phyloP scores from a whole-genome alignment of 2,797 vertebrate genomes.

The Epinephelus awoara region DNA sequence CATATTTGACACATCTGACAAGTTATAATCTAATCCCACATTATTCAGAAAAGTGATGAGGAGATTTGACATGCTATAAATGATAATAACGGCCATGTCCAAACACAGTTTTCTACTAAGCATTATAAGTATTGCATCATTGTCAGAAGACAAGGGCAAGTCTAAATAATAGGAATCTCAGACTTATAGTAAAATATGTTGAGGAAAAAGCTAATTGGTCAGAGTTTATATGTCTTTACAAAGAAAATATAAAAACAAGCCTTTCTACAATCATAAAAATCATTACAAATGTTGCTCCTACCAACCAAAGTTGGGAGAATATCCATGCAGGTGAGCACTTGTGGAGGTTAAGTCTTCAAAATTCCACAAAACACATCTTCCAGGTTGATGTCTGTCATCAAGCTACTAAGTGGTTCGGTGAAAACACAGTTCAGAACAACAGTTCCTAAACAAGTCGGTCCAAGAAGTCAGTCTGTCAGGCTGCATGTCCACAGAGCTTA shows the following conservation, averaged over 20 bases:
- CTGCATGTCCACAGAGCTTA: slow-evolving; percentile 3
- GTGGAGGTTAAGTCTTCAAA: not conserved
- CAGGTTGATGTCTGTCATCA: not conserved
- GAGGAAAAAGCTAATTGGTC: not conserved
- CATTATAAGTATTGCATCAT: not conserved
- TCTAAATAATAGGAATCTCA: not conserved
- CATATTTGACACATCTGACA: not conserved
- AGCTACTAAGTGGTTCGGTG: not conserved
- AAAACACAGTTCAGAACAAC: not conserved
- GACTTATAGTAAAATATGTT: not conserved
- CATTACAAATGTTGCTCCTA: slow-evolving; percentile 2
- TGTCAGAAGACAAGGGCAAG: not conserved
- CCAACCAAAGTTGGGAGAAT: slow-evolving; percentile 16
- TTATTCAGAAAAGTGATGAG: not conserved
- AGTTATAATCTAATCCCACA: not conserved
- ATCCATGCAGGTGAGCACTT: slow-evolving; percentile 19
- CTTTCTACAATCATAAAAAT: not conserved
- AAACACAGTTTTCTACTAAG: not conserved
- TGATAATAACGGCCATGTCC: not conserved
- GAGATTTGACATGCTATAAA: not conserved
- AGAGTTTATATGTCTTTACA: not conserved
- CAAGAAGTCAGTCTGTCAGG: not conserved
- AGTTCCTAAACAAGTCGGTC: not conserved
- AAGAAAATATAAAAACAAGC: no score
- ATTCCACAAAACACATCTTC: not conserved